phyloP scores from a whole-genome alignment of 2,888 invertebrate species.

The Punctoribates punctum region DNA sequence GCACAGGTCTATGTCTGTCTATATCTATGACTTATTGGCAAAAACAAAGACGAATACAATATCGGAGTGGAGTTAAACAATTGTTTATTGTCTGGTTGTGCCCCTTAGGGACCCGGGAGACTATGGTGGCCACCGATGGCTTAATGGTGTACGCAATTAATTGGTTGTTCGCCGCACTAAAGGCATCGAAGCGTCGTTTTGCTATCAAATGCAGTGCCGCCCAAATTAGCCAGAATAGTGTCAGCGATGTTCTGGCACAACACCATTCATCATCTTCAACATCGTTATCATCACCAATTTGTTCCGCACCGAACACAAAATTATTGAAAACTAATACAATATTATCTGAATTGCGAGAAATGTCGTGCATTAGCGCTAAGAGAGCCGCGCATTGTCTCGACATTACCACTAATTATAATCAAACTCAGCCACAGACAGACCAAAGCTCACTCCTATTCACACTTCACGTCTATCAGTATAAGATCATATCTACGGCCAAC shows the following conservation, averaged over 20 bases:
- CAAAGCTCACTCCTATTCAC: constrained; percentile 7
- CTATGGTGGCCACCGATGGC: constrained; percentile 33
- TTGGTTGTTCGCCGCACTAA: constrained; percentile 25
- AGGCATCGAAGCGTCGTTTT: constrained; percentile 35
- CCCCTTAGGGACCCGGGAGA: constrained; percentile 30
- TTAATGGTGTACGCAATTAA: constrained; percentile 30
- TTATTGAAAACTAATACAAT: constrained; percentile 28
- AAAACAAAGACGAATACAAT: constrained; percentile 20
- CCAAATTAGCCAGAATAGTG: constrained; percentile 30
- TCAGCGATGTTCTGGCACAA: constrained; percentile 21
- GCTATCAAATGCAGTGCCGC: constrained; percentile 34
- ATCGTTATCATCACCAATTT: constrained; percentile 31
- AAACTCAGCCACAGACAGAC: not conserved
- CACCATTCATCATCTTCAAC: constrained; percentile 28
- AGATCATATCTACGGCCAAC: constrained; percentile 12
- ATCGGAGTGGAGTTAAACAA: constrained; percentile 1
- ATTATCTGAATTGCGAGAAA: constrained; percentile 11
- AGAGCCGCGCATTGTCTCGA: constrained; percentile 29
- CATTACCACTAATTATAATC: constrained; percentile 27
- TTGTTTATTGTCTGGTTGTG: constrained; percentile 10
- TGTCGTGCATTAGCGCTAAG: constrained; percentile 33
- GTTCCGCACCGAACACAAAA: constrained; percentile 14
- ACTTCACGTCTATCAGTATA: constrained; percentile 24
- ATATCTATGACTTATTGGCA: not conserved
- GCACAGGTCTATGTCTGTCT: not conserved